Percentiles rank a stretch among this genome's conserved stretches.
These are phyloP conservation scores for Drosophila nigrodunni DNA, from an alignment of 1,140 invertebrate genomes.

Conservation along the genomic window DNA sequence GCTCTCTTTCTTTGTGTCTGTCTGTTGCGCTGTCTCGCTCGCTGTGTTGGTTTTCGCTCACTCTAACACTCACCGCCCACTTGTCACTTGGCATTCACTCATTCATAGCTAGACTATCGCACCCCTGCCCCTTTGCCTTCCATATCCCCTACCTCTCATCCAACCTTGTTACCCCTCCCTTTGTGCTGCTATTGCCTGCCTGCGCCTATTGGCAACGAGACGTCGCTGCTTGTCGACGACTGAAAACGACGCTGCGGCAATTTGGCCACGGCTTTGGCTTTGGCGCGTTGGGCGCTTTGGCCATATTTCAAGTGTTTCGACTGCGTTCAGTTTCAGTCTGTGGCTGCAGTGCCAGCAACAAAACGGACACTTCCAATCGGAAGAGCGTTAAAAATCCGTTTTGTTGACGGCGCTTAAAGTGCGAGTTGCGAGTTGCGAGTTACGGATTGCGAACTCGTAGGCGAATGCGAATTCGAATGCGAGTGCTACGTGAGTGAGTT, in stretches of 20 bases:
- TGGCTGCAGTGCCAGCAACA: constrained; percentile 66
- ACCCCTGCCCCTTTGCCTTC: not conserved
- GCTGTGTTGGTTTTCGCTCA: constrained; percentile 10
- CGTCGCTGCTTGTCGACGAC: constrained; percentile 28
- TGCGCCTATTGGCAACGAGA: constrained; percentile 67
- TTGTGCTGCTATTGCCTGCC: constrained; percentile 19
- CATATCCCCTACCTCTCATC: not conserved
- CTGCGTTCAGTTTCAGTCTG: constrained; percentile 65
- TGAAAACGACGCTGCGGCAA: constrained; percentile 71
- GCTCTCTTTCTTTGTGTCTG: constrained; percentile 13
- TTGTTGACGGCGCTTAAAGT: constrained; percentile 11
- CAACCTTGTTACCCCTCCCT: not conserved
- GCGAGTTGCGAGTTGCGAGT: constrained; percentile 14
- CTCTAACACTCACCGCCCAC: constrained; percentile 61
- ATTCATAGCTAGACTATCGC: constrained; percentile 73
- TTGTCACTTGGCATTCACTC: constrained; percentile 73
- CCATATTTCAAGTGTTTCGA: constrained; percentile 65
- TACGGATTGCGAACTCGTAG: constrained; percentile 1
- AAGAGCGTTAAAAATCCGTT: not conserved
- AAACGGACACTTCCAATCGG: constrained; percentile 41
- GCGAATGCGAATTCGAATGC: constrained; percentile 24
- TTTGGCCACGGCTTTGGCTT: constrained; percentile 67
- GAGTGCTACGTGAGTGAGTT: constrained; percentile 47
- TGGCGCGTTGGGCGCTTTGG: constrained; percentile 56
- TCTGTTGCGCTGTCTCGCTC: constrained; percentile 18